phyloP scores from a whole-genome alignment of 2,888 invertebrate species.

The Merodon equestris region DNA sequence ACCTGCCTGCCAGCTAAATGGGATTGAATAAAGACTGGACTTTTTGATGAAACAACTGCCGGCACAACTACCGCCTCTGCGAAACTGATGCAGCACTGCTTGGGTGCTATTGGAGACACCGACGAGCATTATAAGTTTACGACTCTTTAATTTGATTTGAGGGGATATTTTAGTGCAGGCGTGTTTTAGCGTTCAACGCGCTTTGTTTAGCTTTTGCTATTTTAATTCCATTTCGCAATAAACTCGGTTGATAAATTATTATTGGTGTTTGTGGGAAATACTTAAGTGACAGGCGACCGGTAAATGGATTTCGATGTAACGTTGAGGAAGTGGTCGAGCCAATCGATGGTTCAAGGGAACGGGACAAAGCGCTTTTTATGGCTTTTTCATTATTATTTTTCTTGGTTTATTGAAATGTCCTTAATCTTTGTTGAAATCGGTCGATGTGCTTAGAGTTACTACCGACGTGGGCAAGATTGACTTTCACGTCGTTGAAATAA shows the following conservation, averaged over 20 bases:
- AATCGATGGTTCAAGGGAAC: no score
- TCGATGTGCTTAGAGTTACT: no score
- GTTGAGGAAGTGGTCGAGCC: neutral
- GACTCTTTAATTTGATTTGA: slow-evolving; percentile 78
- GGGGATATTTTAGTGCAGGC: slow-evolving; percentile 25
- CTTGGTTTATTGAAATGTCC: no score
- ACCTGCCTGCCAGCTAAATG: neutral
- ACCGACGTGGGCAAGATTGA: no score
- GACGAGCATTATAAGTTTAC: slow-evolving; percentile 72
- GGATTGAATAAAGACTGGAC: no score
- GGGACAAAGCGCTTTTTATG: neutral
- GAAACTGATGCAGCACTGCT: neutral
- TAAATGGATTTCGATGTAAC: neutral
- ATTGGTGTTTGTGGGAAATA: slow-evolving; percentile 46
- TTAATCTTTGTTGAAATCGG: no score
- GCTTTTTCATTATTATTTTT: no score
- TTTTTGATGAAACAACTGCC: no score
- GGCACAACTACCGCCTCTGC: no score
- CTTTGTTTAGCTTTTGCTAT: slow-evolving; percentile 4
- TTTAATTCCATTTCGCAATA: slow-evolving; percentile 50
- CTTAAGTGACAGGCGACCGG: neutral
- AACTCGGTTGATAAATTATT: slow-evolving; percentile 76
- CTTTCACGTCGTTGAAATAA: no score
- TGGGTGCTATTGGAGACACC: neutral
- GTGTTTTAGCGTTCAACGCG: neutral